Percentiles rank a stretch among this genome's conserved stretches.
Evolutionary conservation across 2,888 invertebrate genomes (phyloP).

Genomic region (Epistrophe grossulariae): DNA sequence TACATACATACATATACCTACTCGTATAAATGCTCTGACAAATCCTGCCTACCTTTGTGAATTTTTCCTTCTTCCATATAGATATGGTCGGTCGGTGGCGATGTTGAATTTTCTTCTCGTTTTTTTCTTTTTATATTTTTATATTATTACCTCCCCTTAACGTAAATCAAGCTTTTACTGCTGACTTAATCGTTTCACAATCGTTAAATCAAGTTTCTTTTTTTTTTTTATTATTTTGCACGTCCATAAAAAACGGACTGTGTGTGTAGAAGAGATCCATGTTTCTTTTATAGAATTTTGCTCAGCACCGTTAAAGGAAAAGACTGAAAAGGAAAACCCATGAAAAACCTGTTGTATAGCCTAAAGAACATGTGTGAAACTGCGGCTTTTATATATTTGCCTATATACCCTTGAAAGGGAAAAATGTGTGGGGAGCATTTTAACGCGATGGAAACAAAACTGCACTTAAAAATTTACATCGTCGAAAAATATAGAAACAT

Average conservation of each 20-base stretch:
- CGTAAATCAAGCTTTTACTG: slow-evolving; percentile 75
- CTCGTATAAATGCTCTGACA: neutral
- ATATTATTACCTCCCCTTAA: slow-evolving; percentile 68
- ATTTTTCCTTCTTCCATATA: slow-evolving; percentile 47
- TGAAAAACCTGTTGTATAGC: slow-evolving; percentile 57
- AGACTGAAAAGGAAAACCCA: slow-evolving; percentile 12
- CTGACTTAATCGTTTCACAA: slow-evolving; percentile 76
- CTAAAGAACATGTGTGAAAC: slow-evolving; percentile 52
- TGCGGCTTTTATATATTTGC: slow-evolving; percentile 13
- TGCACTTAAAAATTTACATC: slow-evolving; percentile 70
- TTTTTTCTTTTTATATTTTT: slow-evolving; percentile 39
- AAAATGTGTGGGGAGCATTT: slow-evolving; percentile 10
- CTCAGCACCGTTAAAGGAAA: neutral
- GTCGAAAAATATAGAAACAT: slow-evolving; percentile 49
- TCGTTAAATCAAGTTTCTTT: slow-evolving; percentile 70
- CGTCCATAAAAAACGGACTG: slow-evolving; percentile 29
- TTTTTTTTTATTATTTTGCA: slow-evolving; percentile 24
- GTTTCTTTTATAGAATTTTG: slow-evolving; percentile 30
- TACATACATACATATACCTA: no score
- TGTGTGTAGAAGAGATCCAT: slow-evolving; percentile 6
- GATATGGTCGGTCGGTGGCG: slow-evolving; percentile 5
- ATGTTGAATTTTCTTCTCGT: slow-evolving; percentile 32
- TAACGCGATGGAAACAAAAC: slow-evolving; percentile 46
- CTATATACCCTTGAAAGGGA: neutral
- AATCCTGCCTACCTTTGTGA: slow-evolving; percentile 44